Base-by-base conservation (phyloP, 2,113 vertebrate genomes). In the Esox niger region DNA sequence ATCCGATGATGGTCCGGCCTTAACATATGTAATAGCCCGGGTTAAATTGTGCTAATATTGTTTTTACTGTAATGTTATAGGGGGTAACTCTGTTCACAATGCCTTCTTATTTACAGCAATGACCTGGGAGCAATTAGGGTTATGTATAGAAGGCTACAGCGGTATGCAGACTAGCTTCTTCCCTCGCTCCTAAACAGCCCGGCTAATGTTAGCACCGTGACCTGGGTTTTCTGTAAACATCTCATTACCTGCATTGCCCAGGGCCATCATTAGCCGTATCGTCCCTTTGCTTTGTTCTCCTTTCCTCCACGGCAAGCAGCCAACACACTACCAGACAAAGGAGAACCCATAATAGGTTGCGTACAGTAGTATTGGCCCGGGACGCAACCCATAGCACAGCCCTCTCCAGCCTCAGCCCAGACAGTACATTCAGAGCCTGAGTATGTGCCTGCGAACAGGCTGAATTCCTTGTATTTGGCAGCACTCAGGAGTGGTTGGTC, bases 211-310 rank as follows among this genome's bases (percentile, higher is more conserved):
- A 54, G 23, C 7, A n/a, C n/a, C n/a, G n/a, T n/a, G 13, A 57
- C 23, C 55, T 59, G 79, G 80, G 75, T 81, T 80, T 77, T 84
- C 71, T 80, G 74, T 80, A 77, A 88, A 85, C 83, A 61, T 84
- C 80, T 87, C 70, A 85, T 89, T 88, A 86, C 70, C 69, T 77
- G 61, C 71, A 70, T 77, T 20, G 75, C 75, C 78, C 71, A 67
- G 77, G 70, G 83, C 83, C 62, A 68, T 82, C 79, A 85, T 87
- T 84, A 85, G 76, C 69, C 68, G 66, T 49, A 82, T 75, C 74
- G n/a, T n/a, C n/a, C n/a, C n/a, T n/a, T n/a, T n/a, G n/a, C n/a
- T n/a, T n/a, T n/a, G n/a, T n/a, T 71, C 59, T 76, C 63, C 38
- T 55, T 13, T 54, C n/a, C 8, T 54, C n/a, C 49, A 54, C 49